Percentiles rank a stretch among this genome's conserved stretches.
Evolutionary conservation across 2,888 invertebrate species (phyloP).

Genomic region (Hecatera dysodea): DNA sequence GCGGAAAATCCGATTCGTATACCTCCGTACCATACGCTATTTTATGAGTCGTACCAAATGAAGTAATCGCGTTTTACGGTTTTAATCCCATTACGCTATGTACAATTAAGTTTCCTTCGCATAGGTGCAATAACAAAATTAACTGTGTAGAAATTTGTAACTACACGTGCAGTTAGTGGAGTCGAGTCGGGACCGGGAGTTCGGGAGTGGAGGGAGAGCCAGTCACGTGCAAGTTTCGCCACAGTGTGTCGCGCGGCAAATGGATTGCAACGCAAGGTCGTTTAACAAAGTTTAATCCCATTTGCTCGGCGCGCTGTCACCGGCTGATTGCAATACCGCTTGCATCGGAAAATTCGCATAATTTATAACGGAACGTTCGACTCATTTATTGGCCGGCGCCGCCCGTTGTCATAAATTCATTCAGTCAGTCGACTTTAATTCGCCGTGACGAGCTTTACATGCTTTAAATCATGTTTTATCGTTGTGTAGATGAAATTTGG

Average conservation of each 20-base stretch:
- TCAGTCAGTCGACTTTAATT: conserved; percentile 65
- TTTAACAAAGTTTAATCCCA: conserved; percentile 89
- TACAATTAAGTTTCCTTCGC: conserved; percentile 71
- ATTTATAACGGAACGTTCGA: conserved; percentile 77
- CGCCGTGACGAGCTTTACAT: conserved; percentile 56
- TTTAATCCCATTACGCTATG: conserved; percentile 72
- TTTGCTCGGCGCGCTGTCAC: conserved; percentile 83
- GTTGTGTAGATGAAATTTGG: conserved; percentile 62
- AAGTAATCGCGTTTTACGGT: conserved; percentile 69
- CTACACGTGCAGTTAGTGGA: conserved; percentile 75
- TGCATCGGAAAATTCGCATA: conserved; percentile 80
- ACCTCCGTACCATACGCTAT: conserved; percentile 53
- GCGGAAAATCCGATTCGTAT: conserved; percentile 53
- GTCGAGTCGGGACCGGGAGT: conserved; percentile 55
- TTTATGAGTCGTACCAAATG: conserved; percentile 70
- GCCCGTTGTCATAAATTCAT: conserved; percentile 75
- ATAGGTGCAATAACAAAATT: conserved; percentile 78
- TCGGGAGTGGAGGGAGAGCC: conserved; percentile 50
- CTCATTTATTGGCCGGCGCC: conserved; percentile 71
- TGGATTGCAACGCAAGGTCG: conserved; percentile 87
- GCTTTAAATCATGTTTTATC: conserved; percentile 61
- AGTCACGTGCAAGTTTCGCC: conserved; percentile 78
- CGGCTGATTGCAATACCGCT: conserved; percentile 80
- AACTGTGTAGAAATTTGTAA: conserved; percentile 77
- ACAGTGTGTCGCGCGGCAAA: conserved; percentile 82